A percentile compares a stretch with the other conserved stretches of the same genome.
These are phyloP conservation scores for Corydoras maculifer DNA, from an alignment of 2,113 vertebrate species.

Conservation along the genomic window DNA sequence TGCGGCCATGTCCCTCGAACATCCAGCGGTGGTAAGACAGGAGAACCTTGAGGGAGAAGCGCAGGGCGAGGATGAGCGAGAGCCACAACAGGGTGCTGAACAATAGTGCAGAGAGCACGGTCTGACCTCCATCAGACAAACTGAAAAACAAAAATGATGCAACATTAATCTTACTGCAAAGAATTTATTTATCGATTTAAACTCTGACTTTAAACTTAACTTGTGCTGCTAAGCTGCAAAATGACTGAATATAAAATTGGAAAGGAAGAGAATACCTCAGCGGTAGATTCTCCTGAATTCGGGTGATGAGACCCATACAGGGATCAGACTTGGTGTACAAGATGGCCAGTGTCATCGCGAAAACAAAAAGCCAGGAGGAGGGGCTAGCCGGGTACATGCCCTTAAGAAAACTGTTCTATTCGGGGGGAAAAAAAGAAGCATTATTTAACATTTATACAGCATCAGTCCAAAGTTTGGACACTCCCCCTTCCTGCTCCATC, in stretches of 20 bases:
- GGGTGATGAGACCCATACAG: slow-evolving; percentile 83
- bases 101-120: slow-evolving; percentile 67
- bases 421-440: not conserved
- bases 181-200: too few relatives aligned
- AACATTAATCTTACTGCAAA: too few relatives aligned
- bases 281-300: slow-evolving; percentile 80
- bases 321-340: slow-evolving; percentile 82
- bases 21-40: slow-evolving; percentile 85
- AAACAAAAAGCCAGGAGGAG: slow-evolving; percentile 85
- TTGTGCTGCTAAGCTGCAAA: too few relatives aligned
- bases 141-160: not conserved
- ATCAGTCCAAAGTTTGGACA: too few relatives aligned
- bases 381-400: slow-evolving; percentile 81
- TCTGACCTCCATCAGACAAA: slow-evolving; percentile 61
- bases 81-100: slow-evolving; percentile 81
- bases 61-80: slow-evolving; percentile 74
- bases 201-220: too few relatives aligned
- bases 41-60: slow-evolving; percentile 74
- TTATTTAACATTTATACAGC: too few relatives aligned
- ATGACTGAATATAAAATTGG: too few relatives aligned
- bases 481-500: too few relatives aligned
- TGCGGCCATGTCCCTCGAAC: slow-evolving; percentile 71
- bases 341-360: slow-evolving; percentile 76
- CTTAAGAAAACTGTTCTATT: slow-evolving; percentile 75
- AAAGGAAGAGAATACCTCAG: slow-evolving; percentile 63